Base-by-base conservation (phyloP, 2,113 vertebrate genomes). In the Oceanodroma tethys region DNA sequence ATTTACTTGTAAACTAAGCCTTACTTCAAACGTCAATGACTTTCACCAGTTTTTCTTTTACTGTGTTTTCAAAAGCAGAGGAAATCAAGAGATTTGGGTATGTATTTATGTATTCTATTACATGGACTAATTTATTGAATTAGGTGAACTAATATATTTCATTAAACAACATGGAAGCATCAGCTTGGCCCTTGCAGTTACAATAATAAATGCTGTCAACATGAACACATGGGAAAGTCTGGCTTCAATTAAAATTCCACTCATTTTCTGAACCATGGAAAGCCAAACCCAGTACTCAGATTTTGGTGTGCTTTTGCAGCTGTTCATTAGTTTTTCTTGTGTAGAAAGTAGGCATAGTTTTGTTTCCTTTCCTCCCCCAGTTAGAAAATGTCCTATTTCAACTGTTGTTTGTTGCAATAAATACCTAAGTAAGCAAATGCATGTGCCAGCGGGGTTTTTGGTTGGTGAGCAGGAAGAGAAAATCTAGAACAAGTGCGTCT, bases 241-340 rank as follows among this genome's bases (percentile, higher is more conserved):
- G 95, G 78, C 76, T 94, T 90, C 91, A 94, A 91, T 97, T 97
- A 97, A 94, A 96, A 97, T 97, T 95, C 95, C 93, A 55, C 87
- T 93, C 84, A 88, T 97, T 95, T 96, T 96, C 89, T 96, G 87
- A 96, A 86, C 91, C 74, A 15, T 70, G 53, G 84, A 95, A 88
- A 73, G 66, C 66, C 89, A 93, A 95, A 79, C 92, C 72, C 78
- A 87, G 48, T 48, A 70, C 66, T 87, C 45, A 43, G 70, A 95
- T 91, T 93, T 91, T 95, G 70, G 13, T 93, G 95, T 97, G 86
- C 93, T 95, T 95, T 94, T 62, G 48, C 94, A 97, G 91, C 93
- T 97, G 96, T 91, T 94, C 62, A 9, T 81, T 87, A 93, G 78
- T 72, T 85, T 94, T 95, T 66, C 55, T 93, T 85, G 26, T 82